Evolutionary conservation across 2,888 invertebrate genomes (phyloP), one percentile per base, ranked within the genome.

Genomic region (Apotomis turbidana): DNA sequence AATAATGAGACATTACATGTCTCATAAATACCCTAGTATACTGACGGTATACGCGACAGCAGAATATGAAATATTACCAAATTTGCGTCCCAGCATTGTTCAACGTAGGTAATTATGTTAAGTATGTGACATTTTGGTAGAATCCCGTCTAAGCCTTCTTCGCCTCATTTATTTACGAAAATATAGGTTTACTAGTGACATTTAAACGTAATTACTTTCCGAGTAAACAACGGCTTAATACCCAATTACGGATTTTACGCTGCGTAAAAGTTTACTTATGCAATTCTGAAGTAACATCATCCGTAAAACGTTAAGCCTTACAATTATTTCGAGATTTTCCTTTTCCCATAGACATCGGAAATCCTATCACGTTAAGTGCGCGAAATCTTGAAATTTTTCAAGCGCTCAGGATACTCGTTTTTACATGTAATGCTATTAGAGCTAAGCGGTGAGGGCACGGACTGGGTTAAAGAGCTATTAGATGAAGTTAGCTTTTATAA

Each of bases 271-370:
- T 64, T 70, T 70, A 63, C 57, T 41, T 13, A 52, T 64, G 58
- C 51, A 70, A 64, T 64, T 70, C n/a, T 49, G 41, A 69, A 63
- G 51, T 70, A 52, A 44, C 51, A 58, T 52, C 63, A 70, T 58
- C 58, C 41, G 58, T 57, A 58, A 58, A 70, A 15, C n/a, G 57
- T 52, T 64, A 70, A 70, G 58, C 63, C 51, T 52, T 49, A 52
- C 57, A 64, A 70, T 70, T 59, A 70, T 62, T 63, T 51, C n/a
- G 49, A 70, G 70, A 70, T 63, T 63, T 41, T 63, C 63, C 58
- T 52, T n/a, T 63, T 63, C 62, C 58, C 52, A 52, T 46, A 27
- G n/a, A 57, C 49, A 49, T 49, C 58, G 62, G 58, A 63, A 70
- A 70, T 63, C 63, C 51, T 58, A 15, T 54, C 38, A 51, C 63